Conservation (phyloP, 1,140 invertebrate species). For the Mamestra configurata region DNA sequence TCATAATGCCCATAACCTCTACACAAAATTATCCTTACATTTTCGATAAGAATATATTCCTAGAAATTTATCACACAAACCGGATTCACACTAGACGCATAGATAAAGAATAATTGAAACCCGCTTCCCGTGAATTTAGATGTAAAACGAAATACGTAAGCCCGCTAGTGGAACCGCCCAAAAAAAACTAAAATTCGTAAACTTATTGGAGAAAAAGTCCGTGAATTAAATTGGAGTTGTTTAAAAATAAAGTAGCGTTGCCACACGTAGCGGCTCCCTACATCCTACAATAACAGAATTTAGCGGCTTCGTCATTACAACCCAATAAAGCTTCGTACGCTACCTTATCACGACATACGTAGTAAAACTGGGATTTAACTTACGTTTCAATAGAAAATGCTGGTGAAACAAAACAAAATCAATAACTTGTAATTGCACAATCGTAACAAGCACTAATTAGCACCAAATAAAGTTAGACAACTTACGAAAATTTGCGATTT, state of each 20-base stretch:
- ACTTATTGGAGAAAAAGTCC: constrained; percentile 2
- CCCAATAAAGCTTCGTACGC: constrained; percentile 46
- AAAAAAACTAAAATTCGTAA: constrained; percentile 41
- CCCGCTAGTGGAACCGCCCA: constrained; percentile 68
- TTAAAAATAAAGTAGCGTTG: background rate
- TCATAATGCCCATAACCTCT: constrained; percentile 35
- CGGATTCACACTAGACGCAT: background rate
- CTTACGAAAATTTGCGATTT: constrained; percentile 63
- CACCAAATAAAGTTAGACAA: constrained; percentile 58
- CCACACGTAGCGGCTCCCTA: background rate
- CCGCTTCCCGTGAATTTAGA: background rate
- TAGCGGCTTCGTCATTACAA: constrained; percentile 76
- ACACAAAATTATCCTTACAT: background rate
- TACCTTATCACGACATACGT: constrained; percentile 40
- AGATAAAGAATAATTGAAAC: constrained; percentile 21
- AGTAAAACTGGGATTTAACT: constrained; percentile 56
- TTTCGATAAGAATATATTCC: background rate
- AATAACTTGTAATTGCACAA: constrained; percentile 40
- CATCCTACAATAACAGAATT: constrained; percentile 61
- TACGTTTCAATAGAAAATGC: constrained; percentile 60
- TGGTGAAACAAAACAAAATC: constrained; percentile 27
- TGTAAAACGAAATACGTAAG: background rate
- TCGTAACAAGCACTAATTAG: constrained; percentile 50
- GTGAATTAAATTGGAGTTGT: constrained; percentile 11
- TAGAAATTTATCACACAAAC: background rate